These are phyloP conservation scores for Neoniphon sammara DNA, from an alignment of 2,797 vertebrate genomes.

Conservation along the genomic window DNA sequence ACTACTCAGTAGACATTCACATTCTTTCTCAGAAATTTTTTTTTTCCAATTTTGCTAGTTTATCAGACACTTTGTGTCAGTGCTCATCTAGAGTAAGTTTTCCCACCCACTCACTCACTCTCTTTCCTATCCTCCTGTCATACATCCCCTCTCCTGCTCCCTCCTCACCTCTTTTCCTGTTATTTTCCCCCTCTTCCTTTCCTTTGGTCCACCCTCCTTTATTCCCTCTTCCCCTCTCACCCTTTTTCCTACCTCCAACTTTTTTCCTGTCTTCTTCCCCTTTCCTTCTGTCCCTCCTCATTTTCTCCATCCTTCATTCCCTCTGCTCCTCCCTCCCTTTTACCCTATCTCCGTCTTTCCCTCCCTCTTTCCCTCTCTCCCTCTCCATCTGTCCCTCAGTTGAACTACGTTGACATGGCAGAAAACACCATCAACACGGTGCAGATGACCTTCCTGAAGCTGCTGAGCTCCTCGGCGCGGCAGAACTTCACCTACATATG, in stretches of 20 bases:
- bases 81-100: conserved; percentile 27
- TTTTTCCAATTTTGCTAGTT: conserved; percentile 33
- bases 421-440: conserved; percentile 91
- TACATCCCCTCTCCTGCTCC: conserved; percentile 3
- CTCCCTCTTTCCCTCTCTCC: not conserved
- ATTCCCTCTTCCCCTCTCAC: not conserved
- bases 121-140: not conserved
- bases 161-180: conserved; percentile 3
- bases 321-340: not conserved
- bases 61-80: conserved; percentile 27
- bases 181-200: not conserved
- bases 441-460: conserved; percentile 98
- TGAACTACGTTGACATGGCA: conserved; percentile 91
- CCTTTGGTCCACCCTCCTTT: not conserved
- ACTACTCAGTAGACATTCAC: conserved; percentile 6
- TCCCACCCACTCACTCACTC: not conserved
- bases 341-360: too few relatives aligned
- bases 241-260: not conserved
- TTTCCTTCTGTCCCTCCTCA: not conserved
- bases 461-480: conserved; percentile 93
- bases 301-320: not conserved
- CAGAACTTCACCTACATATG: conserved; percentile 99
- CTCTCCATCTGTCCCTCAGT: conserved; percentile 71
- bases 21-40: conserved; percentile 21
- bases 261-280: not conserved